Conservation (phyloP, 2,797 vertebrate species). For the Chromis chromis region DNA sequence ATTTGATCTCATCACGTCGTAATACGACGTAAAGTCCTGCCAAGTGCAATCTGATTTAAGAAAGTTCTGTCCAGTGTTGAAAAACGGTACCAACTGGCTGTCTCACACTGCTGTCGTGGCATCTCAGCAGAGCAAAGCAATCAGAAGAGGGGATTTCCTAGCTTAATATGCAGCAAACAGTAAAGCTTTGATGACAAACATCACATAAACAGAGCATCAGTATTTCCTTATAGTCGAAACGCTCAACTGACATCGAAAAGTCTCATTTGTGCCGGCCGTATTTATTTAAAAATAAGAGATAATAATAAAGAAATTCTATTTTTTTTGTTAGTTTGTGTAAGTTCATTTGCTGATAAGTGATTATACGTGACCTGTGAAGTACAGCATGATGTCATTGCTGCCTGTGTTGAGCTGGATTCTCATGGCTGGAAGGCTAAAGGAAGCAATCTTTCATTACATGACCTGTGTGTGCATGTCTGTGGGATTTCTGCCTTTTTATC, state of each 20-base stretch:
- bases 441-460: slow-evolving; percentile 64
- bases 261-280: neutral
- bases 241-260: slow-evolving; percentile 2
- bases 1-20: slow-evolving; percentile 38
- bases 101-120: slow-evolving; percentile 27
- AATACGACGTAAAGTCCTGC: slow-evolving; percentile 27
- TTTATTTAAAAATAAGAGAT: slow-evolving; percentile 9
- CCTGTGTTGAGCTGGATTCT: slow-evolving; percentile 56
- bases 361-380: slow-evolving; percentile 43
- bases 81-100: slow-evolving; percentile 34
- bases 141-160: slow-evolving; percentile 41
- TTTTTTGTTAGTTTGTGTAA: slow-evolving; percentile 31
- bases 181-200: slow-evolving; percentile 34
- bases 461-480: slow-evolving; percentile 70
- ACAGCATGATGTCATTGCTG: slow-evolving; percentile 62
- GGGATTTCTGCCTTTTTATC: slow-evolving; percentile 22
- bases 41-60: slow-evolving; percentile 49
- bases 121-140: slow-evolving; percentile 37
- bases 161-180: slow-evolving; percentile 14
- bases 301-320: neutral
- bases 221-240: slow-evolving; percentile 4
- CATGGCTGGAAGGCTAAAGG: slow-evolving; percentile 66
- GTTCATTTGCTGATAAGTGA: slow-evolving; percentile 36
- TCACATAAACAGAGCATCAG: slow-evolving; percentile 2
- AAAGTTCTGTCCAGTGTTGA: slow-evolving; percentile 14